A percentile compares a stretch with the other conserved stretches of the same genome.
These are phyloP conservation scores for Tyrannus savana DNA, from an alignment of 2,113 vertebrate genomes.

Conservation along the genomic window DNA sequence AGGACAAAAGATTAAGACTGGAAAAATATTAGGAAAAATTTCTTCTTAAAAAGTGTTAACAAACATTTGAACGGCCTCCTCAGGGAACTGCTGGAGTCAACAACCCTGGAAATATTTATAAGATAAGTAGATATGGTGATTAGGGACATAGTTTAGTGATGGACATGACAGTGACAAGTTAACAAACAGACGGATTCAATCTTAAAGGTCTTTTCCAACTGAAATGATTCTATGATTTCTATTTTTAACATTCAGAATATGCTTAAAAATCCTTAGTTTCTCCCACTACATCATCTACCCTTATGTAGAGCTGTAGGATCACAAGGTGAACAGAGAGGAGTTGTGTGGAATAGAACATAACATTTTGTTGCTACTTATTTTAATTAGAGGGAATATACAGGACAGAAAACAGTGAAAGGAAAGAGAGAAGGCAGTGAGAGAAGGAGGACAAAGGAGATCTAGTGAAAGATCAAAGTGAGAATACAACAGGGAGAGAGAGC, in stretches of 20 bases:
- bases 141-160: background rate
- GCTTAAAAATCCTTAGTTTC: background rate
- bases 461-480: background rate
- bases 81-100: background rate
- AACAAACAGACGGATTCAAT: background rate
- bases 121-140: rapidly evolving
- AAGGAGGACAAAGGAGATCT: background rate
- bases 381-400: background rate
- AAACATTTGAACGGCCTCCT: background rate
- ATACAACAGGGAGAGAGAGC: background rate
- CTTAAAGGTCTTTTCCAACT: background rate
- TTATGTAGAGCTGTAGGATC: background rate
- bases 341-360: background rate
- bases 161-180: background rate
- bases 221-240: background rate
- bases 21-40: background rate
- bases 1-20: background rate
- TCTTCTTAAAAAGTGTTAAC: background rate
- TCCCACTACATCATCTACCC: background rate
- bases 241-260: background rate
- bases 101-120: background rate
- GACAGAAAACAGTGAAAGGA: background rate
- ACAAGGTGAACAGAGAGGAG: background rate
- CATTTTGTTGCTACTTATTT: background rate
- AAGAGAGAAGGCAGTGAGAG: background rate